Evolutionary conservation across 2,797 vertebrate species (phyloP).

Genomic region (Scleropages formosus): DNA sequence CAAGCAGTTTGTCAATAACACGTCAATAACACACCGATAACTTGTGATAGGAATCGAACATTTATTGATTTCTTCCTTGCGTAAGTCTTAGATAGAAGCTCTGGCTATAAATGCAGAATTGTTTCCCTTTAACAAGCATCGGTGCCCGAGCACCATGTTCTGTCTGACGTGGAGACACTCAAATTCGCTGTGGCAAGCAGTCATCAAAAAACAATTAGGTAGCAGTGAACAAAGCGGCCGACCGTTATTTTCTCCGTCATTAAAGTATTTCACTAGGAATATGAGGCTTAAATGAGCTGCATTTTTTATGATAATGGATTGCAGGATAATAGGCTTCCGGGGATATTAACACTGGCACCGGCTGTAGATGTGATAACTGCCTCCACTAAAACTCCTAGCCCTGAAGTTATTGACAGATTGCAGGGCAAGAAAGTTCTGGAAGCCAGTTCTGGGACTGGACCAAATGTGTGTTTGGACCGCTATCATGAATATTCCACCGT

Average conservation of each 20-base stretch:
- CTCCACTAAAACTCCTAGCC: slow-evolving; percentile 6
- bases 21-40: too few relatives aligned
- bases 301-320: neutral
- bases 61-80: too few relatives aligned
- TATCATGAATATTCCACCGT: neutral
- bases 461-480: neutral
- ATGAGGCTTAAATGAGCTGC: neutral
- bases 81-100: too few relatives aligned
- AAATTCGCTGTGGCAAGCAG: neutral
- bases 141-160: too few relatives aligned
- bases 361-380: neutral
- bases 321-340: neutral
- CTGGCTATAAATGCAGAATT: too few relatives aligned
- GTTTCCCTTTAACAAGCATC: too few relatives aligned
- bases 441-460: slow-evolving; percentile 11
- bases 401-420: slow-evolving; percentile 15
- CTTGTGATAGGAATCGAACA: too few relatives aligned
- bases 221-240: too few relatives aligned
- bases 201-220: neutral
- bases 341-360: neutral
- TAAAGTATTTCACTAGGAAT: neutral
- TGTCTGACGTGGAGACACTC: too few relatives aligned
- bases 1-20: too few relatives aligned
- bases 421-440: slow-evolving; percentile 13
- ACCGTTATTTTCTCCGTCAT: neutral